Percentiles rank a stretch among this genome's conserved stretches.
phyloP scores from a whole-genome alignment of 2,888 invertebrate genomes.

The Erannis defoliaria region DNA sequence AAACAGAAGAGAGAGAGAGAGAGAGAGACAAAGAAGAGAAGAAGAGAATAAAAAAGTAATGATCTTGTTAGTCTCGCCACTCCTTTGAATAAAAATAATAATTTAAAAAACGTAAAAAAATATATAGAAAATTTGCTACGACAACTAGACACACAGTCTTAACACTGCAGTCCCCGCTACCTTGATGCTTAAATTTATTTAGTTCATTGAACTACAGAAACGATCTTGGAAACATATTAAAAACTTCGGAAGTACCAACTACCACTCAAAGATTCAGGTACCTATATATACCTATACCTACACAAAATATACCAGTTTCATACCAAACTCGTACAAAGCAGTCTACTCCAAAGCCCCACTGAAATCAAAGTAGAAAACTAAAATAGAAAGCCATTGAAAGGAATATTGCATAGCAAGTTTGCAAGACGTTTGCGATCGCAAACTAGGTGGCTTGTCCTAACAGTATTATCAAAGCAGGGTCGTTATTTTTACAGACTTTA shows the following conservation, averaged over 20 bases:
- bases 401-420: slow-evolving; percentile 43
- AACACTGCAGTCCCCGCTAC: background rate
- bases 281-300: background rate
- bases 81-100: too few species aligned
- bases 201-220: slow-evolving; percentile 18
- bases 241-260: slow-evolving; percentile 10
- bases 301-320: slow-evolving; percentile 1
- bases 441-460: slow-evolving; percentile 49
- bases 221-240: slow-evolving; percentile 13
- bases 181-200: slow-evolving; percentile 5
- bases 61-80: too few species aligned
- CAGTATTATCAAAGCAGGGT: slow-evolving; percentile 55
- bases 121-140: background rate
- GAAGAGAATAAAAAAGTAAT: too few species aligned
- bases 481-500: slow-evolving; percentile 55
- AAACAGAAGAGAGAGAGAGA: too few species aligned
- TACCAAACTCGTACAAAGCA: slow-evolving; percentile 3
- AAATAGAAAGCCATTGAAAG: slow-evolving; percentile 48
- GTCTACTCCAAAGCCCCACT: slow-evolving; percentile 36
- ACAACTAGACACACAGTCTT: background rate
- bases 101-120: too few species aligned
- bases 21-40: too few species aligned
- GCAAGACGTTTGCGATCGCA: slow-evolving; percentile 50
- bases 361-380: slow-evolving; percentile 46
- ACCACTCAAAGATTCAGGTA: slow-evolving; percentile 6